phyloP scores from a whole-genome alignment of 2,888 invertebrate species.

The Dynastes maya region DNA sequence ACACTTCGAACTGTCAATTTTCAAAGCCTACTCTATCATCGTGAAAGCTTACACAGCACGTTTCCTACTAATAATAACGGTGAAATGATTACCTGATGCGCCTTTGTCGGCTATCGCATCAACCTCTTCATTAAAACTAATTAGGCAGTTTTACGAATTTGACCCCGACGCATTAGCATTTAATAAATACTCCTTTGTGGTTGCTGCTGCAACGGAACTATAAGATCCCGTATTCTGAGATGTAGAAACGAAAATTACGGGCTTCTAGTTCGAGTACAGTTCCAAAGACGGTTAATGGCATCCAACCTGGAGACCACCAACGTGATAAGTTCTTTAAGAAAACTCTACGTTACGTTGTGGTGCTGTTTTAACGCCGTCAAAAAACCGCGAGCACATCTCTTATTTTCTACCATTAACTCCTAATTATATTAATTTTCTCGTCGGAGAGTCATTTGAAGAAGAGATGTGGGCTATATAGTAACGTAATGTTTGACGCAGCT shows the following conservation, averaged over 20 bases:
- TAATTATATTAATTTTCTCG: conserved; percentile 24
- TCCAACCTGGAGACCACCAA: not conserved
- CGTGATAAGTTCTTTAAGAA: not conserved
- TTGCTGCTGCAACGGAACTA: not conserved
- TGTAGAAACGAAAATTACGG: not conserved
- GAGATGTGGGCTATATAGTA: not conserved
- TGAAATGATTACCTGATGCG: not conserved
- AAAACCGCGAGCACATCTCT: not conserved
- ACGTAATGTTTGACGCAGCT: not conserved
- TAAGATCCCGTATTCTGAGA: not conserved
- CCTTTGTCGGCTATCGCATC: not conserved
- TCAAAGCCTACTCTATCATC: too few species aligned
- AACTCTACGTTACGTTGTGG: not conserved
- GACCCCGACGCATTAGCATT: not conserved
- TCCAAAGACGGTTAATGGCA: conserved; percentile 1
- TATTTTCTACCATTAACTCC: conserved; percentile 26
- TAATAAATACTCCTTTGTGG: not conserved
- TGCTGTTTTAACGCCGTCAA: not conserved
- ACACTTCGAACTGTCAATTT: too few species aligned
- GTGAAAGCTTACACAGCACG: too few species aligned
- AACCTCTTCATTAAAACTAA: not conserved
- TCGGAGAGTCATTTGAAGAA: not conserved
- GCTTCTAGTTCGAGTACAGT: not conserved
- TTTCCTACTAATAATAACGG: too few species aligned
- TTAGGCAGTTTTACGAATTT: not conserved